Conservation (phyloP, 2,888 invertebrate species). For the Cephus spinipes region DNA sequence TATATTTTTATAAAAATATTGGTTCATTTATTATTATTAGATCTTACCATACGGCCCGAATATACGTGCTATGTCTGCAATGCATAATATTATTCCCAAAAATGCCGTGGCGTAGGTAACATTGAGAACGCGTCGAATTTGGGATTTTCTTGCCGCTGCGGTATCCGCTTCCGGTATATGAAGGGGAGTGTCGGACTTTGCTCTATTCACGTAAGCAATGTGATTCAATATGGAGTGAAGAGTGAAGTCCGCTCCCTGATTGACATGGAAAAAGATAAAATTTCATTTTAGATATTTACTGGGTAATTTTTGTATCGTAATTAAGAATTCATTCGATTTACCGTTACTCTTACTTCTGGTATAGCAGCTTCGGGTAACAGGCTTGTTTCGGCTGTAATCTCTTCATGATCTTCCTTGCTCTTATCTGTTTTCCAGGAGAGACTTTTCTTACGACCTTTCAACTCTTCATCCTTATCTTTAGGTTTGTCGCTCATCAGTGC, state of each 20-base stretch:
- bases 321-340: slow-evolving; percentile 26
- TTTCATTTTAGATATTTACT: not conserved
- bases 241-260: slow-evolving; percentile 63
- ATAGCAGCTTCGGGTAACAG: slow-evolving; percentile 51
- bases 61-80: slow-evolving; percentile 68
- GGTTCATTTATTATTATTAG: not conserved
- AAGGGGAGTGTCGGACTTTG: slow-evolving; percentile 59
- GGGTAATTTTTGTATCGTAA: not conserved
- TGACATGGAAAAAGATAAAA: not conserved
- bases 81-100: slow-evolving; percentile 68
- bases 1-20: slow-evolving; percentile 1
- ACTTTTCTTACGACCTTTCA: slow-evolving; percentile 61
- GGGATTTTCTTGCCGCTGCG: slow-evolving; percentile 58
- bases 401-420: slow-evolving; percentile 53
- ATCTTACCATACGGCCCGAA: slow-evolving; percentile 69
- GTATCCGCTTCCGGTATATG: slow-evolving; percentile 58
- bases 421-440: slow-evolving; percentile 64
- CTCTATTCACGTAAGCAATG: slow-evolving; percentile 69
- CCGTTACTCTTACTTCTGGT: slow-evolving; percentile 44
- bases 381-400: slow-evolving; percentile 64
- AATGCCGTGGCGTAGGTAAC: slow-evolving; percentile 69
- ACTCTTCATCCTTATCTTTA: slow-evolving; percentile 45
- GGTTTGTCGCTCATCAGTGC: slow-evolving; percentile 53
- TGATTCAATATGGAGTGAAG: slow-evolving; percentile 70
- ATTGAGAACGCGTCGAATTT: slow-evolving; percentile 68